Evolutionary conservation across 1,140 invertebrate genomes (phyloP).

Genomic region (Cydia strobilella): DNA sequence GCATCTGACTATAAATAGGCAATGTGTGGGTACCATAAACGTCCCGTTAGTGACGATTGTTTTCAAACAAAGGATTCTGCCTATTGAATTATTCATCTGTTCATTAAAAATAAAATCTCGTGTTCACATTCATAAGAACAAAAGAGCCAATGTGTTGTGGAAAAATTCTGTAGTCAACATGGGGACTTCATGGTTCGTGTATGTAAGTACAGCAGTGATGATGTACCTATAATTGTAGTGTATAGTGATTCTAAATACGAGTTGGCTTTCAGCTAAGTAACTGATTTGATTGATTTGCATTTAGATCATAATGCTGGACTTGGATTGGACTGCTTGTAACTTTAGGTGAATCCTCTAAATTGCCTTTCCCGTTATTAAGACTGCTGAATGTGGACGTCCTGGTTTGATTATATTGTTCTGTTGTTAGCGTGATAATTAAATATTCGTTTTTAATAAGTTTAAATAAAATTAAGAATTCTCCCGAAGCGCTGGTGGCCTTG

Average conservation of each 20-base stretch:
- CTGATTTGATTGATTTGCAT: not conserved
- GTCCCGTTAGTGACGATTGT: constrained; percentile 8
- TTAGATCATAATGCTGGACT: not conserved
- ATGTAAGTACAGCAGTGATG: constrained; percentile 16
- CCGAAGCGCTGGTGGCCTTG: no score
- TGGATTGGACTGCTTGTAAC: not conserved
- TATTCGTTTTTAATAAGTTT: no score
- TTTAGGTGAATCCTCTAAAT: not conserved
- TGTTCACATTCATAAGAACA: not conserved
- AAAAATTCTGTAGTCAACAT: not conserved
- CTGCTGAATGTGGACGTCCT: no score
- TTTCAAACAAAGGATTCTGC: not conserved
- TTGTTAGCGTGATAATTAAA: no score
- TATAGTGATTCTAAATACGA: constrained; percentile 9
- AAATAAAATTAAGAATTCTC: no score
- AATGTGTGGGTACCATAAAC: constrained; percentile 22
- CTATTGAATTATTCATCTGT: constrained; percentile 12
- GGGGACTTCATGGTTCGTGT: constrained; percentile 18
- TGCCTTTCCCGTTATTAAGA: not conserved
- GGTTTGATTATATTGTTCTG: no score
- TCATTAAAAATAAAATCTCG: not conserved
- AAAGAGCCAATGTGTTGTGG: not conserved
- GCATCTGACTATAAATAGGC: constrained; percentile 1
- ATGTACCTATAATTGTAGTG: no score
- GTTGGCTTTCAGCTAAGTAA: not conserved